Conservation (phyloP, 2,797 vertebrate genomes). For the Neopelma chrysocephalum region DNA sequence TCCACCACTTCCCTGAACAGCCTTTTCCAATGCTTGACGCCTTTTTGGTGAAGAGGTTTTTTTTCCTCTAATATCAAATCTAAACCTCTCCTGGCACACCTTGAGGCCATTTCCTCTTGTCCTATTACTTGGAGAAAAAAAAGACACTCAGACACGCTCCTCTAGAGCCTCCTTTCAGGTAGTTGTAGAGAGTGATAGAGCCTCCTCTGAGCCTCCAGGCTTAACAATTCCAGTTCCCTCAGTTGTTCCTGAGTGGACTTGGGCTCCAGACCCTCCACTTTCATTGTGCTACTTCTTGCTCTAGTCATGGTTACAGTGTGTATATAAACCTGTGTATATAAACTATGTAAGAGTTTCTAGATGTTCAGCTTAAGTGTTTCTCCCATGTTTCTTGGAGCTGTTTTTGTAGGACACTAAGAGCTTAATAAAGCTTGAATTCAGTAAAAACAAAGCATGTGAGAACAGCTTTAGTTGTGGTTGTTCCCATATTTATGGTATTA, state of each 20-base stretch:
- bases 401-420: not conserved
- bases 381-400: not conserved
- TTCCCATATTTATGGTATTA: not conserved
- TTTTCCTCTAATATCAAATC: not conserved
- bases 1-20: not conserved
- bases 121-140: not conserved
- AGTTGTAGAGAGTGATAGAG: not conserved
- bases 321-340: not conserved
- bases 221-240: not conserved
- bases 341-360: not conserved
- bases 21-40: not conserved
- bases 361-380: not conserved
- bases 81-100: not conserved
- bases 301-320: not conserved
- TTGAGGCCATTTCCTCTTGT: not conserved
- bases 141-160: rapidly evolving
- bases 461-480: not conserved
- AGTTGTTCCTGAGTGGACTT: not conserved
- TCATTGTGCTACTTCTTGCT: not conserved
- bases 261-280: not conserved
- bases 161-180: not conserved
- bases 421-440: not conserved
- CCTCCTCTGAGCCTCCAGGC: not conserved
- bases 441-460: not conserved
- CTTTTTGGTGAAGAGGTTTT: not conserved